Conservation (phyloP, 1,140 invertebrate genomes). For the Paraescarpia echinospica region DNA sequence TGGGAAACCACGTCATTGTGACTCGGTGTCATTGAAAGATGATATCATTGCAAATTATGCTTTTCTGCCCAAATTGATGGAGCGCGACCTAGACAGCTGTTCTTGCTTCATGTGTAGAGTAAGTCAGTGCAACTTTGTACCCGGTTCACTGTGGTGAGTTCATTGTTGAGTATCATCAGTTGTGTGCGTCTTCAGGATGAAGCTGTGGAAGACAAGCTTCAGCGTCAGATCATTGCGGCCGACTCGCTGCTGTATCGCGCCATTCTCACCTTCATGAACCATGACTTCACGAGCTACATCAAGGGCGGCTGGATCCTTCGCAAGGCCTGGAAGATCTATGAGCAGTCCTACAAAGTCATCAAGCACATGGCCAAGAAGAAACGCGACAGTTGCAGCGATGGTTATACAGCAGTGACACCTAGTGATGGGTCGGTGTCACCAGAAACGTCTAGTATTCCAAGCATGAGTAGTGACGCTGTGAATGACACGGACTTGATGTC, state of each 20-base stretch:
- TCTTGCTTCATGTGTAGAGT: too few species aligned
- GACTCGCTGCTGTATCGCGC: conserved; percentile 70
- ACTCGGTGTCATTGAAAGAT: too few species aligned
- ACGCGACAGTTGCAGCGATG: conserved; percentile 18
- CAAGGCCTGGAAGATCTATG: conserved; percentile 75
- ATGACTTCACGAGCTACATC: conserved; percentile 71
- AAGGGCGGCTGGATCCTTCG: conserved; percentile 73
- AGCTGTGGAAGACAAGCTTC: conserved; percentile 59
- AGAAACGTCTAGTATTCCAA: conserved; percentile 35
- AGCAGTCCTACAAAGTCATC: conserved; percentile 68
- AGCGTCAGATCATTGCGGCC: conserved; percentile 70
- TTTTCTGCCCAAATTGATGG: too few species aligned
- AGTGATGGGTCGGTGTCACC: conserved; percentile 45
- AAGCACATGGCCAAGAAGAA: conserved; percentile 60
- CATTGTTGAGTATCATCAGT: too few species aligned
- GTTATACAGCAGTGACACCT: conserved; percentile 29
- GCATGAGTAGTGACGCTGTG: conserved; percentile 4
- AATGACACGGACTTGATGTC: background rate
- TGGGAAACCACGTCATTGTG: too few species aligned
- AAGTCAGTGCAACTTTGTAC: too few species aligned
- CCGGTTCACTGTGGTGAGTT: too few species aligned
- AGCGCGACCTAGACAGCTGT: too few species aligned
- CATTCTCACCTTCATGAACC: conserved; percentile 67
- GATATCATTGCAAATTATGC: too few species aligned
- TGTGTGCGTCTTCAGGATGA: background rate